These are phyloP conservation scores for Lepidocyrtinus sp. DNA, from an alignment of 2,888 invertebrate species.

Conservation along the genomic window DNA sequence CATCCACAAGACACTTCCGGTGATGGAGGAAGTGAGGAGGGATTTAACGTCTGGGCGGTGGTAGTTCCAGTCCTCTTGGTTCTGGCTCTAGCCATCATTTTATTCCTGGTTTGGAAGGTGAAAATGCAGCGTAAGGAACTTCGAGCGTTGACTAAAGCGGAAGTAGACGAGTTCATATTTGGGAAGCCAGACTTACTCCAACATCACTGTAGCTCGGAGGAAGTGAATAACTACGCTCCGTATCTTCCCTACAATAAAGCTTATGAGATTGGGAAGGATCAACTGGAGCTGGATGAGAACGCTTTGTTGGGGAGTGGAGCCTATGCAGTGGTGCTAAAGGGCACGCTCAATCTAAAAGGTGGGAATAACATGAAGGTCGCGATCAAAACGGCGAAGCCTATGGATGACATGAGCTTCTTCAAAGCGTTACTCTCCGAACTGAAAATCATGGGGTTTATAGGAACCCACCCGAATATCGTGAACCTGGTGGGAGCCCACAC, in stretches of 20 bases:
- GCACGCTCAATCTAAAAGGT: conserved; percentile 19
- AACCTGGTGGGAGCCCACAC: conserved; percentile 60
- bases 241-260: conserved; percentile 56
- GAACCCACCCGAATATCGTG: conserved; percentile 57
- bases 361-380: conserved; percentile 38
- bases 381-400: conserved; percentile 58
- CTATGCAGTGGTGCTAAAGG: conserved; percentile 55
- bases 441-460: conserved; percentile 62
- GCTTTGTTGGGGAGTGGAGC: conserved; percentile 55
- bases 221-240: conserved; percentile 57
- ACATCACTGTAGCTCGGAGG: conserved; percentile 38
- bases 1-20: background rate
- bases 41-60: conserved; percentile 17
- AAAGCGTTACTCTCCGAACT: conserved; percentile 62
- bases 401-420: conserved; percentile 42
- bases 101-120: conserved; percentile 55
- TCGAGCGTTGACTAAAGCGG: conserved; percentile 46
- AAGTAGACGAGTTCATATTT: conserved; percentile 58
- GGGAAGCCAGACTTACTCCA: conserved; percentile 56
- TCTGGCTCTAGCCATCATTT: conserved; percentile 26
- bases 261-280: conserved; percentile 53
- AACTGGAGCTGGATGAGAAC: conserved; percentile 51
- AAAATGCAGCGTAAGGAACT: conserved; percentile 41
- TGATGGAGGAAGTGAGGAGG: background rate
- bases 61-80: conserved; percentile 38